Evolutionary conservation across 2,888 invertebrate genomes (phyloP).

Genomic region (Troides aeacus): DNA sequence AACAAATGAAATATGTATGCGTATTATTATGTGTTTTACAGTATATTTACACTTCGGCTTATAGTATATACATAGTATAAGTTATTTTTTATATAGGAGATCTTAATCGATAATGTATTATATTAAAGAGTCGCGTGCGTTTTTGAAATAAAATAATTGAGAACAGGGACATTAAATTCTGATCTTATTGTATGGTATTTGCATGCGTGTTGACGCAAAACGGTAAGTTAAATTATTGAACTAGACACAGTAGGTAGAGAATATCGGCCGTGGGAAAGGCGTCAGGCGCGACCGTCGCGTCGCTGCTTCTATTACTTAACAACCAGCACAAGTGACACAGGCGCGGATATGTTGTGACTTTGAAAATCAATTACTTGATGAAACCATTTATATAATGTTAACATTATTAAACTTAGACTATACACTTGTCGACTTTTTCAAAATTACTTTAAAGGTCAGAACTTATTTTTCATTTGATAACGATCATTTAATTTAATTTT

Average conservation of each 20-base stretch:
- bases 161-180: conserved; percentile 21
- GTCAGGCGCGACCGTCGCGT: conserved; percentile 42
- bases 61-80: neutral
- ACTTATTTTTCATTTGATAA: too few species aligned
- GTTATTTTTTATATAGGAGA: neutral
- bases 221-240: conserved; percentile 56
- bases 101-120: neutral
- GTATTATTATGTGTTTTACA: too few species aligned
- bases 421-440: too few species aligned
- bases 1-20: neutral
- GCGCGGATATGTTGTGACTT: neutral
- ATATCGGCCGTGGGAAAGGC: conserved; percentile 62
- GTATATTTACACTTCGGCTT: too few species aligned
- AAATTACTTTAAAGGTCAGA: too few species aligned
- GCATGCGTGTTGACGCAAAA: conserved; percentile 36
- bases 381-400: neutral
- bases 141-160: conserved; percentile 1
- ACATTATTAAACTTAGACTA: neutral
- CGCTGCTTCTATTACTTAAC: conserved; percentile 8
- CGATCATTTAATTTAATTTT: too few species aligned
- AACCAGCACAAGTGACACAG: conserved; percentile 1
- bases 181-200: conserved; percentile 30
- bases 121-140: conserved; percentile 12
- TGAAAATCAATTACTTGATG: neutral
- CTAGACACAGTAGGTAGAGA: conserved; percentile 56